Evolutionary conservation across 2,888 invertebrate genomes (phyloP).

Genomic region (Lasioglossum morio): DNA sequence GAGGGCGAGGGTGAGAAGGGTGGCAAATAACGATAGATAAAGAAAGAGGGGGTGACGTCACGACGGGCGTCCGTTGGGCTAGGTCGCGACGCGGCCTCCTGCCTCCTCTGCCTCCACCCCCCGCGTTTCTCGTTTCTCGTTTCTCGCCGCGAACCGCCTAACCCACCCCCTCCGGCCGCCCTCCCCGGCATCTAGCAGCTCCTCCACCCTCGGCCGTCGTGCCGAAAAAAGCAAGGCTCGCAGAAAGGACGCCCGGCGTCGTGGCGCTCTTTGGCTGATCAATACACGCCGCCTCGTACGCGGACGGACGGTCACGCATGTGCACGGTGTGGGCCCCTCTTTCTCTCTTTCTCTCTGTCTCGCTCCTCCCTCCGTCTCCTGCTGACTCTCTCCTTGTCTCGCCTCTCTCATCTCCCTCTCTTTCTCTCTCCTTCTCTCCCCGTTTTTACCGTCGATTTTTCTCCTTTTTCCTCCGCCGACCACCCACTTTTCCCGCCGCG

Average conservation of each 20-base stretch:
- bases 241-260: slow-evolving; percentile 84
- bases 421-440: slow-evolving; percentile 29
- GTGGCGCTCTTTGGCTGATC: slow-evolving; percentile 85
- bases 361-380: slow-evolving; percentile 28
- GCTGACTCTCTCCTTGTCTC: slow-evolving; percentile 12
- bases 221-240: slow-evolving; percentile 84
- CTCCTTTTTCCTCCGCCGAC: slow-evolving; percentile 49
- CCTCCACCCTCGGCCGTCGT: slow-evolving; percentile 65
- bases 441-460: slow-evolving; percentile 45
- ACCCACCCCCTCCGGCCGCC: slow-evolving; percentile 53
- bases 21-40: slow-evolving; percentile 59
- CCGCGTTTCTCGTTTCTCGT: slow-evolving; percentile 32
- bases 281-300: slow-evolving; percentile 84
- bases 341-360: slow-evolving; percentile 52
- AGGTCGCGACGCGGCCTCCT: slow-evolving; percentile 77
- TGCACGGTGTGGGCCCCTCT: slow-evolving; percentile 79
- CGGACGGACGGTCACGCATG: slow-evolving; percentile 84
- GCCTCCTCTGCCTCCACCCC: neutral
- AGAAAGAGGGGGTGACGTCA: slow-evolving; percentile 77
- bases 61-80: slow-evolving; percentile 78
- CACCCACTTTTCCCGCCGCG: slow-evolving; percentile 48
- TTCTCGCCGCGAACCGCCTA: slow-evolving; percentile 53
- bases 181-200: slow-evolving; percentile 55
- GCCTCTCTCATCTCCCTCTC: slow-evolving; percentile 48
- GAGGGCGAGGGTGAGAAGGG: slow-evolving; percentile 19